Evolutionary conservation across 2,797 vertebrate species (phyloP).

Genomic region (Leptodactylus fallax): DNA sequence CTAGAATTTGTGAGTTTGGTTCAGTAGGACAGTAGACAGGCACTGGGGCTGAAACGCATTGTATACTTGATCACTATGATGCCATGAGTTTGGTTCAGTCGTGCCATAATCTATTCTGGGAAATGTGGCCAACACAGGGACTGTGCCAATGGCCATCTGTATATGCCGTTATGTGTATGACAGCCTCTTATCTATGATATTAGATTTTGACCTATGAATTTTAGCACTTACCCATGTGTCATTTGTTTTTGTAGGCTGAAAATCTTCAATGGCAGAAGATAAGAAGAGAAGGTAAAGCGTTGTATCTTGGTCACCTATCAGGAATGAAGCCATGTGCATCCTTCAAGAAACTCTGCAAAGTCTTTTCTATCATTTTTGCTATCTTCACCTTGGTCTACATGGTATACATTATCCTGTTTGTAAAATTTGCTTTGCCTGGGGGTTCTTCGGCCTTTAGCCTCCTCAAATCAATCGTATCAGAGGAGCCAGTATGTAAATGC

Average conservation of each 20-base stretch:
- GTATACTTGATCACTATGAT: no score
- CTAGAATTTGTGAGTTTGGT: no score
- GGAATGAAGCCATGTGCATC: constrained; percentile 54
- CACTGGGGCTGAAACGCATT: no score
- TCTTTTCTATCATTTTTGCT: constrained; percentile 40
- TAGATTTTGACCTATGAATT: background rate
- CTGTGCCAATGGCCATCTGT: no score
- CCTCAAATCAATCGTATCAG: background rate
- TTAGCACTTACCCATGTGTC: background rate
- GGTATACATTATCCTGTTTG: constrained; percentile 45
- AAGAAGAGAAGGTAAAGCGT: background rate
- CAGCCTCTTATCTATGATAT: no score
- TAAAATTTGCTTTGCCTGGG: constrained; percentile 27
- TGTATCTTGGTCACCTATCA: background rate
- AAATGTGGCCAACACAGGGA: no score
- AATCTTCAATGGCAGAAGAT: constrained; percentile 7
- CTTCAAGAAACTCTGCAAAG: constrained; percentile 45
- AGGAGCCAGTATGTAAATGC: background rate
- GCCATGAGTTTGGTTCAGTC: no score
- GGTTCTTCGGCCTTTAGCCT: background rate
- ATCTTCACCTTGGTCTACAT: constrained; percentile 20
- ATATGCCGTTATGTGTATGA: no score
- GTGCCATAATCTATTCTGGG: no score
- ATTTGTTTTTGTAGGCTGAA: background rate
- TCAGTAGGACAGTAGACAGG: no score